Base-by-base conservation (phyloP, 2,113 vertebrate species). In the Platichthys stellatus region DNA sequence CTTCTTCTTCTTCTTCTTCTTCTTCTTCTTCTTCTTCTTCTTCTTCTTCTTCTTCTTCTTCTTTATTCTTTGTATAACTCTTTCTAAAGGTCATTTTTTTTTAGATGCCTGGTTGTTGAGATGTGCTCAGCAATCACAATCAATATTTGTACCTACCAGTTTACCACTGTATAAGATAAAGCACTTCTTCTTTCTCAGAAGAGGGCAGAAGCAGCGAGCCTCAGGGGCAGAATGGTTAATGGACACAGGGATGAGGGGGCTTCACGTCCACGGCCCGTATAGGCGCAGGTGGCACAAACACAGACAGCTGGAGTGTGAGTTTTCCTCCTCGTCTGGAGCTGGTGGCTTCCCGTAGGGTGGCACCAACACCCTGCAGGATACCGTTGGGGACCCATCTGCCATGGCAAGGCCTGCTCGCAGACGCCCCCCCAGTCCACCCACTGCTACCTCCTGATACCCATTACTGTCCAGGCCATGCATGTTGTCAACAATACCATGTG, bases 261-360 rank as follows among this genome's bases (percentile, higher is more conserved):
- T 83, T 75, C 24, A 64, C 31, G 59, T 86, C 67, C 51, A 59
- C 67, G 66, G 86, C 78, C 76, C 74, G 31, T 31, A 76, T 40
- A 76, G 87, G 74, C 82, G 78, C 92, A 94, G 92, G 93, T 93
- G 92, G 92, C 87, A 63, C 74, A 80, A 83, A 90, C 88, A 80
- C 85, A 91, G 92, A 92, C 92, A 94, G 90, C 92, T 93, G 92
- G 92, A 91, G 87, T 64, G 57, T 69, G 87, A 88, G 79, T 90
- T 91, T 89, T 85, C 76, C 84, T 88, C 67, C 91, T 90, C 84
- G 81, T 87, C 92, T 93, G 89, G 88, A 87, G 86, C 87, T 71
- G 45, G 74, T 72, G 87, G 90, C 91, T 79, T 86, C 91, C 92
- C 80, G 88, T 90, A 88, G 89, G 84, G 93, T 86, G 91, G 76